Evolutionary conservation across 2,888 invertebrate genomes (phyloP).

Genomic region (Idaea straminata): DNA sequence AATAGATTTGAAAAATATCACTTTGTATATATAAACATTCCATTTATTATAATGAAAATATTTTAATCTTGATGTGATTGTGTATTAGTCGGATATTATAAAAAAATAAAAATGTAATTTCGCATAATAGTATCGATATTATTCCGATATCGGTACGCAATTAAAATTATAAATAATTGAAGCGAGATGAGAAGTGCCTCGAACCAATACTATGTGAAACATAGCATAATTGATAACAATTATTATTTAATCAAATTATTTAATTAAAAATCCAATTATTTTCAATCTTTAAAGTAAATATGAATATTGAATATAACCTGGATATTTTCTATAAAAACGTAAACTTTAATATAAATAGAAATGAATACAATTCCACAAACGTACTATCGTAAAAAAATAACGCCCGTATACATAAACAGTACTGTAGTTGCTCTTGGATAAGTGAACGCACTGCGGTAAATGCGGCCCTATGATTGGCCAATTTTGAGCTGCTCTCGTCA

Average conservation of each 20-base stretch:
- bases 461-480: too few relatives aligned
- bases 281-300: neutral
- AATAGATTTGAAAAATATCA: neutral
- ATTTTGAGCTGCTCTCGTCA: too few relatives aligned
- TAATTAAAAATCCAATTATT: too few relatives aligned
- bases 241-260: conserved; percentile 8
- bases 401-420: too few relatives aligned
- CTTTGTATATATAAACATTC: neutral
- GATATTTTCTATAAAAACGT: too few relatives aligned
- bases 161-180: conserved; percentile 13
- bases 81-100: conserved; percentile 5
- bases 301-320: conserved; percentile 3
- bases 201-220: conserved; percentile 38
- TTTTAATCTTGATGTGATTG: conserved; percentile 8
- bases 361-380: too few relatives aligned
- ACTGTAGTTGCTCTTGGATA: too few relatives aligned
- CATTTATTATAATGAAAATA: conserved; percentile 6
- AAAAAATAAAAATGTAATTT: conserved; percentile 8
- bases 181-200: conserved; percentile 42
- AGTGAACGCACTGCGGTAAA: too few relatives aligned
- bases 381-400: too few relatives aligned
- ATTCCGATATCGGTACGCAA: conserved; percentile 18
- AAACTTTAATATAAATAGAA: too few relatives aligned
- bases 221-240: conserved; percentile 39
- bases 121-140: conserved; percentile 14